Evolutionary conservation across 2,113 vertebrate genomes (phyloP), one percentile per base, ranked within the genome.

Genomic region (Lutjanus erythropterus): DNA sequence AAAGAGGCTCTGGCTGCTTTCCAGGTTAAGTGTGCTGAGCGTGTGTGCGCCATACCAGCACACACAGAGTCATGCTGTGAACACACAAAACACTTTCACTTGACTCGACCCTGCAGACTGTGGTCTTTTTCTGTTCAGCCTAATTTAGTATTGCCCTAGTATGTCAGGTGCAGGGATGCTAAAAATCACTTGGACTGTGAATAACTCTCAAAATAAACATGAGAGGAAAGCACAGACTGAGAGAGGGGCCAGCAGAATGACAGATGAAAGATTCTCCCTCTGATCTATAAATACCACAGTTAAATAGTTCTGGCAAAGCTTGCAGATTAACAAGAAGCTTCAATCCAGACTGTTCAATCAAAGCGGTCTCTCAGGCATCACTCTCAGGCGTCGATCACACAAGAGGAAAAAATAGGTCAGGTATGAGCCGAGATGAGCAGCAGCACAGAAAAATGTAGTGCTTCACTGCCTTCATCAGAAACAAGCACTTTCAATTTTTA

Each of bases 1-100:
- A 93, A 93, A 92, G 87, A 80, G 6, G 44, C 47, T 29, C 84
- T 84, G 88, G 90, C 86, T 64, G 62, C 75, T 29, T 68, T 92
- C 91, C 90, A 94, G 82, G 71, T 86, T 70, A 86, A 82, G 59
- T 77, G 75, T 84, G 71, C 65, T 8, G 56, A 64, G 61, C 29
- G 21, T 69, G 68, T 78, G 66, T 60, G n/a, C 33, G 50, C 55
- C 35, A 72, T 77, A 86, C 80, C 75, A 73, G 67, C 67, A 80
- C 58, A 80, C 78, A 74, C 21, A 66, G 58, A 31, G 44, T 78
- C 82, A 84, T 0, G 62, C 84, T 80, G 85, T 70, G 72, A 76
- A 53, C 71, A 82, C 52, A 78, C 80, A 84, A 88, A 88, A 80
- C 78, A 69, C 66, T 83, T 68, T 78, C 31, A 78, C 59, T 84